Percentiles rank a stretch among this genome's conserved stretches.
Evolutionary conservation across 1,140 invertebrate genomes (phyloP).

Genomic region (Monomorium pharaonis): DNA sequence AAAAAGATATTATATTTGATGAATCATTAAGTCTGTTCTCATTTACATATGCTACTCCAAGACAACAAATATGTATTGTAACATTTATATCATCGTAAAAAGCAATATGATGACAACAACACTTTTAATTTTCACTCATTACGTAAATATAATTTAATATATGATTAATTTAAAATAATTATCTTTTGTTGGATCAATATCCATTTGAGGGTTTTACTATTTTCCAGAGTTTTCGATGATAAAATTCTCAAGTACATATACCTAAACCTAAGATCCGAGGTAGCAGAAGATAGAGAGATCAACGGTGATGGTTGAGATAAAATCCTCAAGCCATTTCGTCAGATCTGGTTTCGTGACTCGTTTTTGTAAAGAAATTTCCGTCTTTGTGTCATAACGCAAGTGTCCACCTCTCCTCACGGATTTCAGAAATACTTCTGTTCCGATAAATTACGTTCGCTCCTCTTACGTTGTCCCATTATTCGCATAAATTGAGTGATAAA

Average conservation of each 20-base stretch:
- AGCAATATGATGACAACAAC: not conserved
- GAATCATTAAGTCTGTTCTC: not conserved
- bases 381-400: constrained; percentile 12
- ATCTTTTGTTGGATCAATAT: not conserved
- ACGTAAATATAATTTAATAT: not conserved
- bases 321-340: constrained; percentile 10
- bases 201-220: not conserved
- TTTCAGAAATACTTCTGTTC: not conserved
- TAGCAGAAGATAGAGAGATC: not conserved
- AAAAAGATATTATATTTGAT: not conserved
- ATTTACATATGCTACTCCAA: not conserved
- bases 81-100: not conserved
- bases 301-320: not conserved
- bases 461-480: constrained; percentile 3
- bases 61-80: not conserved
- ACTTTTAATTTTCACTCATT: not conserved
- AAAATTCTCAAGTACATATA: not conserved
- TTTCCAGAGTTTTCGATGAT: not conserved
- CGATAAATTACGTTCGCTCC: constrained; percentile 38
- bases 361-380: not conserved
- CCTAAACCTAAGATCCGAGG: not conserved
- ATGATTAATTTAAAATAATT: not conserved
- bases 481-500: constrained; percentile 16
- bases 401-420: not conserved
- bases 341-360: constrained; percentile 8